Conservation (phyloP, 2,888 invertebrate genomes). For the Monoplex corrugatus region DNA sequence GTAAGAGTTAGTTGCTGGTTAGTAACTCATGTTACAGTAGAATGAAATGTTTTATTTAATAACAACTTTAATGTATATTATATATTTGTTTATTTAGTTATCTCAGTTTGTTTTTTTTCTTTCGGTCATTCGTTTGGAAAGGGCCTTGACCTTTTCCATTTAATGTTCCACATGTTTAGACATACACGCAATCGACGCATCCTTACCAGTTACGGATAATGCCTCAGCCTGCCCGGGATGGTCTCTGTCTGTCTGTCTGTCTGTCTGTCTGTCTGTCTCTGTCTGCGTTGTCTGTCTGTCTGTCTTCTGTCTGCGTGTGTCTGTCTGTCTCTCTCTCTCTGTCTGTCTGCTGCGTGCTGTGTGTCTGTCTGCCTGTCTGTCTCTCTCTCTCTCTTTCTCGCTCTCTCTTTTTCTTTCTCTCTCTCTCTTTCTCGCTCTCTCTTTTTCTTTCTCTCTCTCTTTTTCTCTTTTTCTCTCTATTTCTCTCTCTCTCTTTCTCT, state of each 20-base stretch:
- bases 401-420: conserved; percentile 6
- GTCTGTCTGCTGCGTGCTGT: neutral
- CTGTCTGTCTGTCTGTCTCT: neutral
- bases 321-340: neutral
- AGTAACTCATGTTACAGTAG: too few species aligned
- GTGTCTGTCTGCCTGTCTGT: neutral
- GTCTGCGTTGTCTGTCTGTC: neutral
- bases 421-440: neutral
- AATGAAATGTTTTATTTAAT: too few species aligned
- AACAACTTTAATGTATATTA: too few species aligned
- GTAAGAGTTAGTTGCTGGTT: too few species aligned
- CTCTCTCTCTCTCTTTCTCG: neutral
- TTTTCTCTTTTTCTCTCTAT: conserved; percentile 16
- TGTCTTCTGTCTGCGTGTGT: neutral
- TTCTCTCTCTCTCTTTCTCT: neutral
- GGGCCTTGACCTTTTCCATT: too few species aligned
- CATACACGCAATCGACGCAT: too few species aligned
- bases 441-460: conserved; percentile 1
- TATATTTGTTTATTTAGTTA: too few species aligned
- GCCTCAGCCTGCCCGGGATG: too few species aligned
- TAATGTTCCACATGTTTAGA: too few species aligned
- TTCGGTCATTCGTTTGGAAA: too few species aligned
- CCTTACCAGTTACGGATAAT: too few species aligned
- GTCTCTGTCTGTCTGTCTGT: conserved; percentile 11
- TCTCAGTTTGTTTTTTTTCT: too few species aligned